Conservation (phyloP, 2,797 vertebrate genomes). For the Vespertilio murinus region DNA sequence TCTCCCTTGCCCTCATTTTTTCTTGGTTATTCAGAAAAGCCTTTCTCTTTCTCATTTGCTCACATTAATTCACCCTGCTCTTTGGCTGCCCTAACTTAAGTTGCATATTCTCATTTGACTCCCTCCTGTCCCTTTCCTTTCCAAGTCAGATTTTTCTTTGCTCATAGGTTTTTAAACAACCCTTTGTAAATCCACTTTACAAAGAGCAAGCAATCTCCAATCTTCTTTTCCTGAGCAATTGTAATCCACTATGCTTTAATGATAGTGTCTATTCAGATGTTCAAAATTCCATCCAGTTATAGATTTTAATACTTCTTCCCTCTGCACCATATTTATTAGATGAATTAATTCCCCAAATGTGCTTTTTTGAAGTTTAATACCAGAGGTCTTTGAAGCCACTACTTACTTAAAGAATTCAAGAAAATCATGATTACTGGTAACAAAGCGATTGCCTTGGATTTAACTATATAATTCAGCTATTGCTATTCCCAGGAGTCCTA, state of each 20-base stretch:
- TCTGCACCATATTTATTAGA: constrained; percentile 68
- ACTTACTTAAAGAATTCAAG: constrained; percentile 55
- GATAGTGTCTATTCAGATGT: constrained; percentile 69
- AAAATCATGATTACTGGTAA: constrained; percentile 25
- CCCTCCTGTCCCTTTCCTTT: constrained; percentile 12
- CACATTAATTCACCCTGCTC: constrained; percentile 47
- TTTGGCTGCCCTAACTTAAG: constrained; percentile 26
- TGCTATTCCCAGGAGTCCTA: not conserved
- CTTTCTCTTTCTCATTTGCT: constrained; percentile 39
- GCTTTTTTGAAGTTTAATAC: constrained; percentile 69
- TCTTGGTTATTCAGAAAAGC: constrained; percentile 42
- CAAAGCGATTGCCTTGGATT: not conserved
- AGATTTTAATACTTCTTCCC: constrained; percentile 75
- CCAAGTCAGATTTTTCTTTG: constrained; percentile 57
- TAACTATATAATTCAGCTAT: not conserved
- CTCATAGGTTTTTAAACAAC: constrained; percentile 39
- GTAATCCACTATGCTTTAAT: constrained; percentile 77
- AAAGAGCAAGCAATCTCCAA: constrained; percentile 64
- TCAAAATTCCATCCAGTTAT: constrained; percentile 71
- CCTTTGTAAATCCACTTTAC: constrained; percentile 69
- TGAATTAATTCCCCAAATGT: constrained; percentile 73
- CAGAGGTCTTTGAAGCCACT: constrained; percentile 64
- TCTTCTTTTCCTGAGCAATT: constrained; percentile 67
- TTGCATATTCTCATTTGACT: constrained; percentile 17
- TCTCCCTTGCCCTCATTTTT: not conserved